Evolutionary conservation across 2,113 vertebrate genomes (phyloP).

Genomic region (zebrafish (Danio rerio)): DNA sequence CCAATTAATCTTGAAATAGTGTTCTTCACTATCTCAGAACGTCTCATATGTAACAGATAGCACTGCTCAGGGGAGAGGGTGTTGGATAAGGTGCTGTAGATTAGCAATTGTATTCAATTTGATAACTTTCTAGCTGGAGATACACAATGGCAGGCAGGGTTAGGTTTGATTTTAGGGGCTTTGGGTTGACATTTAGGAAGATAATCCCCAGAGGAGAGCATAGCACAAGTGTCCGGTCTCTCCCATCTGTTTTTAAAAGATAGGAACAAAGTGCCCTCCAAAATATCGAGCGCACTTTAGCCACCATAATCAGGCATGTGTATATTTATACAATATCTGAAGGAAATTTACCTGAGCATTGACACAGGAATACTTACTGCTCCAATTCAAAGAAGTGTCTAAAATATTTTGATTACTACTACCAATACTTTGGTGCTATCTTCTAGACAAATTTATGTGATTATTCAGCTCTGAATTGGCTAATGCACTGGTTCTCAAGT

Average conservation of each 20-base stretch:
- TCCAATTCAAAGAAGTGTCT: not conserved
- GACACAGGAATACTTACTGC: not conserved
- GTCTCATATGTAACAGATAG: slow-evolving; percentile 19
- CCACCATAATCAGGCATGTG: not conserved
- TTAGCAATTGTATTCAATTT: slow-evolving; percentile 34
- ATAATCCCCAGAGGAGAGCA: slow-evolving; percentile 26
- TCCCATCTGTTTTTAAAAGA: slow-evolving; percentile 35
- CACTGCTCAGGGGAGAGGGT: slow-evolving; percentile 14
- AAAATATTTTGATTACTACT: not conserved
- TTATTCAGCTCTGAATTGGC: not conserved
- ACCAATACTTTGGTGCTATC: not conserved
- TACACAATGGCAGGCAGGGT: slow-evolving; percentile 36
- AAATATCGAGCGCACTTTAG: slow-evolving; percentile 5
- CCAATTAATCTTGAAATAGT: slow-evolving; percentile 53
- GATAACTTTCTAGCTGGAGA: slow-evolving; percentile 19
- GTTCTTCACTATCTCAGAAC: slow-evolving; percentile 47
- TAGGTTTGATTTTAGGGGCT: slow-evolving; percentile 48
- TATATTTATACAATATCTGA: not conserved
- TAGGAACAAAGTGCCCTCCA: slow-evolving; percentile 29
- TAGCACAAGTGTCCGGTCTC: slow-evolving; percentile 18
- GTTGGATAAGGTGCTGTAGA: not conserved
- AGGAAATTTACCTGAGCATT: not conserved
- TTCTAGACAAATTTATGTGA: not conserved
- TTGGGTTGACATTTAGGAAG: slow-evolving; percentile 52
- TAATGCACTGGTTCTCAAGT: too few species aligned